These are phyloP conservation scores for Digitonthophagus gazella DNA, from an alignment of 2,888 invertebrate species.

Conservation along the genomic window DNA sequence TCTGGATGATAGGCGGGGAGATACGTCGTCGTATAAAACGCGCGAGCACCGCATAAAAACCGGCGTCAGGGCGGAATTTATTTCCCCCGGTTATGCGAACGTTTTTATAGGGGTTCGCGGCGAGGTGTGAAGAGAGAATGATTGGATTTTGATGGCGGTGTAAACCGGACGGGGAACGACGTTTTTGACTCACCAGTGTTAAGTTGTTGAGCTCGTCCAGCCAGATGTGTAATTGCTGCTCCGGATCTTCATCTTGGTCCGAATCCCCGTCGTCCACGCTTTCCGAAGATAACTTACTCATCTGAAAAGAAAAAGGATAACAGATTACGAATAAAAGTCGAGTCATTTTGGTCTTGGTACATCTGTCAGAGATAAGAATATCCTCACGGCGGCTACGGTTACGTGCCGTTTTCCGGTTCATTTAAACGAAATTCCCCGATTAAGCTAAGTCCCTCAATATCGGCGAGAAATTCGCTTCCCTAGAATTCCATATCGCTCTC, in stretches of 20 bases:
- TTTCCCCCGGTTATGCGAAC: neutral
- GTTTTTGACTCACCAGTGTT: slow-evolving; percentile 62
- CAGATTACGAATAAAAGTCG: neutral
- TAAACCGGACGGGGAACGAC: neutral
- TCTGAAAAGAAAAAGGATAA: slow-evolving; percentile 50
- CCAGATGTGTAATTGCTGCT: slow-evolving; percentile 75
- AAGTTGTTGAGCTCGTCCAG: slow-evolving; percentile 73
- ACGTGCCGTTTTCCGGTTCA: neutral
- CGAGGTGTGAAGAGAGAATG: neutral
- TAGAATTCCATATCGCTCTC: neutral
- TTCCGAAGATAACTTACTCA: slow-evolving; percentile 52
- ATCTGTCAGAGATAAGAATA: neutral
- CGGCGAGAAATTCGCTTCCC: neutral
- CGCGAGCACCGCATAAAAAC: neutral
- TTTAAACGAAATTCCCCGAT: neutral
- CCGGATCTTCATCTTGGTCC: slow-evolving; percentile 68
- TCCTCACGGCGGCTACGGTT: neutral
- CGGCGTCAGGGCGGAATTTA: neutral
- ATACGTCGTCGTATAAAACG: neutral
- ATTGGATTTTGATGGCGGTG: neutral
- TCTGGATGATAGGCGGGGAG: neutral
- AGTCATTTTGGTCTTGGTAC: neutral
- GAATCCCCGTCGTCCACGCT: slow-evolving; percentile 57
- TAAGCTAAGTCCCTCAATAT: neutral
- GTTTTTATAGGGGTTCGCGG: neutral